Conservation (phyloP, 1,140 invertebrate genomes). For the Choristoneura fumiferana region DNA sequence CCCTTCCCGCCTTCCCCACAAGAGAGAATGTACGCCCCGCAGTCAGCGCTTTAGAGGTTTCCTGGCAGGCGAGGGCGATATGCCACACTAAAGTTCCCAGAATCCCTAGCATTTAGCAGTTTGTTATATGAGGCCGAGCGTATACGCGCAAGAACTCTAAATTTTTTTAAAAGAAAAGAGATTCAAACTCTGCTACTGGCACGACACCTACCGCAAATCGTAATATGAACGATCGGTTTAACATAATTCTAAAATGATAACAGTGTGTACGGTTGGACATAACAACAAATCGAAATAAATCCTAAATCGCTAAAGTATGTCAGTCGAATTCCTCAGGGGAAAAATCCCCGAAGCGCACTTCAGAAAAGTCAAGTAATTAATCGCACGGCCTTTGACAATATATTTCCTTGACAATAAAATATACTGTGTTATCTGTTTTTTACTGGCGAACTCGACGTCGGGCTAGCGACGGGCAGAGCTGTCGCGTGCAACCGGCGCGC, state of each 20-base stretch:
- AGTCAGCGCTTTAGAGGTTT: constrained; percentile 67
- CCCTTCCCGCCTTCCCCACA: constrained; percentile 53
- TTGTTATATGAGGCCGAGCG: constrained; percentile 51
- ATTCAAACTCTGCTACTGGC: no score
- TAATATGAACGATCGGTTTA: not conserved
- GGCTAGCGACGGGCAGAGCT: constrained; percentile 53
- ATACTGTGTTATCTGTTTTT: constrained; percentile 51
- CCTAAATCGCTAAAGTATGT: constrained; percentile 23
- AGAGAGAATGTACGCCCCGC: constrained; percentile 48
- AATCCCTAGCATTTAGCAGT: constrained; percentile 69
- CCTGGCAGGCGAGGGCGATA: constrained; percentile 46
- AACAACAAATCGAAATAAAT: no score
- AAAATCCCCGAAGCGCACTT: constrained; percentile 36
- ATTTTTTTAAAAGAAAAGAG: constrained; percentile 50
- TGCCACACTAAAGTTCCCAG: constrained; percentile 61
- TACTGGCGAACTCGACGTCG: constrained; percentile 42
- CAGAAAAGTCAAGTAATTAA: constrained; percentile 56
- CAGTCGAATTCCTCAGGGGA: constrained; percentile 31
- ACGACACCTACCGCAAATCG: not conserved
- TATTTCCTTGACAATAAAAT: constrained; percentile 70
- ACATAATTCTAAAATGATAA: not conserved
- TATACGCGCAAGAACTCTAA: constrained; percentile 51
- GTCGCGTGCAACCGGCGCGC: constrained; percentile 57
- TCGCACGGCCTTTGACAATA: constrained; percentile 64
- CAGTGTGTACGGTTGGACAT: not conserved